phyloP scores from a whole-genome alignment of 2,888 invertebrate species.

The Melieria picta region DNA sequence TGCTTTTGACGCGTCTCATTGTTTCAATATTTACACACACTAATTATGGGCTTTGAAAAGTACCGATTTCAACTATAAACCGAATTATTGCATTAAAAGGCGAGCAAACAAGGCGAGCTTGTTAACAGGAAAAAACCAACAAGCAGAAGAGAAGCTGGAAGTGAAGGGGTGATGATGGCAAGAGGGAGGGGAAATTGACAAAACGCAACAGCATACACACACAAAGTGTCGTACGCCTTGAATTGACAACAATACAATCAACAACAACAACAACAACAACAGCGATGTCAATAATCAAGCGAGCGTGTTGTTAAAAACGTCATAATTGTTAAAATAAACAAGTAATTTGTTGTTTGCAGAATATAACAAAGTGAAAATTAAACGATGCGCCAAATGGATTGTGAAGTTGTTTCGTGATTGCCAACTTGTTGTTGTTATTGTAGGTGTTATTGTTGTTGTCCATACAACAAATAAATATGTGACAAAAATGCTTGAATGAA shows the following conservation, averaged over 20 bases:
- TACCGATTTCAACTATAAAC: conserved; percentile 30
- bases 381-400: conserved; percentile 47
- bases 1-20: conserved; percentile 9
- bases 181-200: conserved; percentile 1
- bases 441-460: background rate
- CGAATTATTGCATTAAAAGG: background rate
- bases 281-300: conserved; percentile 28
- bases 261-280: conserved; percentile 1
- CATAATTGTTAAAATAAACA: conserved; percentile 55
- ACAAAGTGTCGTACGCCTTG: too few species aligned
- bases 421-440: background rate
- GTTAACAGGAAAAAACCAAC: background rate
- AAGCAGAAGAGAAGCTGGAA: background rate
- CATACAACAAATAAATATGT: conserved; percentile 16
- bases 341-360: conserved; percentile 34
- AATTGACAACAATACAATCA: background rate
- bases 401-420: conserved; percentile 35
- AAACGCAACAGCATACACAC: background rate
- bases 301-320: conserved; percentile 41
- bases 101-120: conserved; percentile 19
- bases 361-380: conserved; percentile 27
- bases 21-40: conserved; percentile 42
- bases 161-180: background rate
- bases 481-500: conserved; percentile 33
- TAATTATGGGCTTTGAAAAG: conserved; percentile 39